Base-by-base conservation (phyloP, 2,113 vertebrate genomes). In the Zosterops lateralis region DNA sequence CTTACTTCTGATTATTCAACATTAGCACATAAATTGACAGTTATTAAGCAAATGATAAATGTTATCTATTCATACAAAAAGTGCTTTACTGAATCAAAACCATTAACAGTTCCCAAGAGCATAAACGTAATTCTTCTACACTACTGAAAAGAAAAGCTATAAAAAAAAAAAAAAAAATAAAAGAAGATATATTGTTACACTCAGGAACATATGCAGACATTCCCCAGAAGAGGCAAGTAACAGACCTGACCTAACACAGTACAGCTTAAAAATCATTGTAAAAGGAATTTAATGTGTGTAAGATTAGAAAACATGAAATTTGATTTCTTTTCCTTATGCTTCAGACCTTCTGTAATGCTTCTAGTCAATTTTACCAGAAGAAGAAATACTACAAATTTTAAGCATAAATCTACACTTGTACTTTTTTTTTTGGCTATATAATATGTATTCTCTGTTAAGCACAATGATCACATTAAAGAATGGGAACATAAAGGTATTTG, bases 321-420 rank as follows among this genome's bases (percentile, higher is more conserved):
- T 95, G 22, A 96, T 97, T 96, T 97, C 84, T 96, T 96, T 96
- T 92, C 96, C 76, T 84, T 92, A 93, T 96, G 84, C 40, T 90
- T 96, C 91, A 91, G 50, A 89, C 65, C 50, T 87, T 92, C 75
- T 79, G 57, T 94, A 90, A 65, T 34, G 51, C 28, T 77, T 75
- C 32, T 17, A 38, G 44, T 48, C 3, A 1, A 53, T 82, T 83
- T 66, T 90, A 66, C n/a, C 48, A 78, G 31, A 56, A 64, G 56
- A 87, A 79, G 73, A 86, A 92, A 83, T n/a, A 85, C 42, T 47
- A 74, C 34, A 75, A 32, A 44, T 73, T 73, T 50, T 32, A 92
- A 36, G 45, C 47, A 84, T 53, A 58, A 79, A 76, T 48, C 14
- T 79, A 50, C 19, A 45, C 57, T 45, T 26, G 17, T 7, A 40